phyloP scores from a whole-genome alignment of 2,797 vertebrate genomes.

The Oreonectes daqikongensis region DNA sequence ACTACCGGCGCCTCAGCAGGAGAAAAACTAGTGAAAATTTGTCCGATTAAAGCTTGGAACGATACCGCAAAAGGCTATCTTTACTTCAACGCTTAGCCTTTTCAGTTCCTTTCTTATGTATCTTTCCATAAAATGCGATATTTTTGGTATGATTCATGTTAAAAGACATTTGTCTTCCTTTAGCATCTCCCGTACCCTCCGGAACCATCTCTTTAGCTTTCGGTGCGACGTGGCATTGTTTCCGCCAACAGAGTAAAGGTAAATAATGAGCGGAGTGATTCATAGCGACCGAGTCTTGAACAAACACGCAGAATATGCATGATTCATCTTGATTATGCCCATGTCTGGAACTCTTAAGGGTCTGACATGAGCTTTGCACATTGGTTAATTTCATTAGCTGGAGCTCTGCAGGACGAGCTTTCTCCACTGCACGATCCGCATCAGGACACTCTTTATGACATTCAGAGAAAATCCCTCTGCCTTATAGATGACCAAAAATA shows the following conservation, averaged over 20 bases:
- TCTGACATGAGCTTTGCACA: conserved; percentile 56
- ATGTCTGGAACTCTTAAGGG: conserved; percentile 57
- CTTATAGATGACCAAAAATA: conserved; percentile 18
- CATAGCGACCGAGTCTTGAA: conserved; percentile 58
- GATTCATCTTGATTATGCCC: conserved; percentile 72
- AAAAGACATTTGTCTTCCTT: conserved; percentile 61
- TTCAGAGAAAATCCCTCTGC: neutral
- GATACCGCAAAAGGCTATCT: neutral
- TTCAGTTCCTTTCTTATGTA: neutral
- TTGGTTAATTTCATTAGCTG: conserved; percentile 63
- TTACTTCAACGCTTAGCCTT: neutral
- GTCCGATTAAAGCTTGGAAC: neutral
- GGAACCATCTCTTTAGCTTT: conserved; percentile 53
- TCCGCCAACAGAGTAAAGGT: conserved; percentile 61
- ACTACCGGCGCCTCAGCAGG: neutral
- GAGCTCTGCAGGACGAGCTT: conserved; percentile 37
- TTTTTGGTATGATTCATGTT: conserved; percentile 33
- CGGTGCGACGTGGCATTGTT: conserved; percentile 41
- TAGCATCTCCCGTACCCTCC: conserved; percentile 40
- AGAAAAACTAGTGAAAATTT: conserved; percentile 3
- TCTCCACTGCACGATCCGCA: neutral
- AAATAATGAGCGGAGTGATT: conserved; percentile 71
- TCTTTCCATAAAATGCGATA: neutral
- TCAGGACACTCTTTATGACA: conserved; percentile 20
- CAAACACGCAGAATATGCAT: conserved; percentile 65